phyloP scores from a whole-genome alignment of 2,797 vertebrate species.

The Cyclopterus lumpus region DNA sequence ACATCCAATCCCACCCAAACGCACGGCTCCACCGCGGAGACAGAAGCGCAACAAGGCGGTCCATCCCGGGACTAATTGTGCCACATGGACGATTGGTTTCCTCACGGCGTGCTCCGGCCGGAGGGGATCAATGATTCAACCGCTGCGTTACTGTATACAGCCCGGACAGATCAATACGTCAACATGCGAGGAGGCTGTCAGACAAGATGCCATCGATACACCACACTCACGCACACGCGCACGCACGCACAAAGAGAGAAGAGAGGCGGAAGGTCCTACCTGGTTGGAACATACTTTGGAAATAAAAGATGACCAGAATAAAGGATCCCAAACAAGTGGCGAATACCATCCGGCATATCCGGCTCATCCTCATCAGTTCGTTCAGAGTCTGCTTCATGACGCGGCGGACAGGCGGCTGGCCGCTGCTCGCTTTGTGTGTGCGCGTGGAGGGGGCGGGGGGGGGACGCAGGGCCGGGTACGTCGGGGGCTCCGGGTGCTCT shows the following conservation, averaged over 20 bases:
- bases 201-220: conserved; percentile 27
- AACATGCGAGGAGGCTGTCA: conserved; percentile 40
- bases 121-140: conserved; percentile 34
- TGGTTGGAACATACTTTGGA: conserved; percentile 99
- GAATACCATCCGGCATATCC: conserved; percentile 95
- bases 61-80: background rate
- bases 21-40: conserved; percentile 12
- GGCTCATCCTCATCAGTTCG: conserved; percentile 97
- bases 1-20: conserved; percentile 18
- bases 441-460: too few relatives aligned
- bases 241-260: background rate
- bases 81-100: background rate
- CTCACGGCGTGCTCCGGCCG: background rate
- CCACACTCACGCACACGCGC: background rate
- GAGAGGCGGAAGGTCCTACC: conserved; percentile 85
- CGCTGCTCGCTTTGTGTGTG: conserved; percentile 26
- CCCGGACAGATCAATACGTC: conserved; percentile 37
- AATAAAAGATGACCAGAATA: conserved; percentile 99
- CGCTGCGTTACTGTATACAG: conserved; percentile 36
- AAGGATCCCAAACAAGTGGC: conserved; percentile 98
- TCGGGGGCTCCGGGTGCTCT: conserved; percentile 43
- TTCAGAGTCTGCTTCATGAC: conserved; percentile 92
- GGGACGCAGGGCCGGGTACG: conserved; percentile 37
- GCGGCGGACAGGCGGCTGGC: conserved; percentile 31
- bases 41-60: conserved; percentile 38